These are phyloP conservation scores for Haliaeetus leucogaster DNA, from an alignment of 2,113 vertebrate genomes.

Conservation along the genomic window DNA sequence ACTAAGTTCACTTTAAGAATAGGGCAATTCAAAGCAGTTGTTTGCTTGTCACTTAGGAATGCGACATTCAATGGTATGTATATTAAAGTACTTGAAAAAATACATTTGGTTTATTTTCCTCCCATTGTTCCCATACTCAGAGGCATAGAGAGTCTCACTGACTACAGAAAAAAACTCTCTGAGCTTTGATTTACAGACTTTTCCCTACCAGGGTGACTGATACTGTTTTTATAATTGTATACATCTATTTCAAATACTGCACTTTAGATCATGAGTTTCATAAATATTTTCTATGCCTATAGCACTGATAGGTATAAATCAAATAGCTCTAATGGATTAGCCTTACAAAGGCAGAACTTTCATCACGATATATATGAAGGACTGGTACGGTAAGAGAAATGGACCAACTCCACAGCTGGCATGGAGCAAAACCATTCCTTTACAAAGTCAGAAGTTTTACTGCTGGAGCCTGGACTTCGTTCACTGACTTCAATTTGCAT, in stretches of 20 bases:
- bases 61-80: neutral
- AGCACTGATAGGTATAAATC: neutral
- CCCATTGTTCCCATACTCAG: neutral
- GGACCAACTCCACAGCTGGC: neutral
- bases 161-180: neutral
- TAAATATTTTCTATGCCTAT: neutral
- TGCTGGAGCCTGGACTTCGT: neutral
- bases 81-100: neutral
- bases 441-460: neutral
- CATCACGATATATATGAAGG: neutral
- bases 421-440: neutral
- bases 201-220: neutral
- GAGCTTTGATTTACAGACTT: neutral
- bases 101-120: neutral
- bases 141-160: neutral
- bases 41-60: neutral
- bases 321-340: neutral
- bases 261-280: neutral
- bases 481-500: neutral
- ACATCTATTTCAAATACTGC: neutral
- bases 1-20: neutral
- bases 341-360: neutral
- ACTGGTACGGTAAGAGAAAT: neutral
- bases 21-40: neutral
- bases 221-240: neutral